Evolutionary conservation across 1,140 invertebrate species (phyloP).

Genomic region (Monomorium pharaonis): DNA sequence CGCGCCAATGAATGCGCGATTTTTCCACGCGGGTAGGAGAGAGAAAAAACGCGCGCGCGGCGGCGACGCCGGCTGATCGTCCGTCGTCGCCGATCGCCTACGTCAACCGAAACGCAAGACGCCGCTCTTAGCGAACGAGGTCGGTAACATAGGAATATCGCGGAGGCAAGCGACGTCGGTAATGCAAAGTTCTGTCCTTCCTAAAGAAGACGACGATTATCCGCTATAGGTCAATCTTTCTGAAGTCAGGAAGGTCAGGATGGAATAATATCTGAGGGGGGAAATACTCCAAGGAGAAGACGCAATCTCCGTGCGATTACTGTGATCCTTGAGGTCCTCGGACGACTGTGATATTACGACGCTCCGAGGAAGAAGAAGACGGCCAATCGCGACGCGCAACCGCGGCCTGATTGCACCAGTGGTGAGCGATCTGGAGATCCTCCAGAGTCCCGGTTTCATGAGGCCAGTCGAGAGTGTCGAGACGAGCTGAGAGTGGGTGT

Average conservation of each 20-base stretch:
- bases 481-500: not conserved
- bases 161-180: not conserved
- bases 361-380: too few species aligned
- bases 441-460: not conserved
- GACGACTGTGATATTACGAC: too few species aligned
- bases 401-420: not conserved
- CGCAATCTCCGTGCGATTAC: too few species aligned
- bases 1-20: not conserved
- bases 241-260: too few species aligned
- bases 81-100: not conserved
- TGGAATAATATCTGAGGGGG: too few species aligned
- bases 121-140: not conserved
- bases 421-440: not conserved
- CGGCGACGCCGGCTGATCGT: slow-evolving; percentile 5
- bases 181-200: not conserved
- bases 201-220: too few species aligned
- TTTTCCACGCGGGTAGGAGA: not conserved
- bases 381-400: not conserved
- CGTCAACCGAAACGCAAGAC: not conserved
- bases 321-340: too few species aligned
- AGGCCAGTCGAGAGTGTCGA: not conserved
- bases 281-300: too few species aligned
- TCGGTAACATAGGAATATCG: not conserved
- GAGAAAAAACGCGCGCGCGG: not conserved
- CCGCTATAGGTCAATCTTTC: too few species aligned